Evolutionary conservation across 2,888 invertebrate species (phyloP).

Genomic region (Bellardia bayeri): DNA sequence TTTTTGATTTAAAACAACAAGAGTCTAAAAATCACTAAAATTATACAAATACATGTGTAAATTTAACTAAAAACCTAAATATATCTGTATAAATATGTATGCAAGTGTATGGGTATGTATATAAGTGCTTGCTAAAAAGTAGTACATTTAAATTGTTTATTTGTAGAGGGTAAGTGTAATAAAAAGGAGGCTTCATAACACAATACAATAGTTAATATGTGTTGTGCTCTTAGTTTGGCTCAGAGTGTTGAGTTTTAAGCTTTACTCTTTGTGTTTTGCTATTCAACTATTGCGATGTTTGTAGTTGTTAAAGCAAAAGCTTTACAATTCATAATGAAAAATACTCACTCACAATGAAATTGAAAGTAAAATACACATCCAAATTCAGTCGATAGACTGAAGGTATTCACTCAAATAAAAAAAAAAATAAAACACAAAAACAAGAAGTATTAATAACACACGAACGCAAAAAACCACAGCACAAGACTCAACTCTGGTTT

Average conservation of each 20-base stretch:
- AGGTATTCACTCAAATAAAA: slow-evolving; percentile 46
- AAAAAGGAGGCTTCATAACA: slow-evolving; percentile 64
- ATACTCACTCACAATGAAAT: slow-evolving; percentile 64
- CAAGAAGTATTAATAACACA: slow-evolving; percentile 21
- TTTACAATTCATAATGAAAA: not conserved
- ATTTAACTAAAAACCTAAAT: slow-evolving; percentile 4
- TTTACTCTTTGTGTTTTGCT: slow-evolving; percentile 27
- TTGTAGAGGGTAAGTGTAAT: slow-evolving; percentile 62
- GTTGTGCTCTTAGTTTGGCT: not conserved
- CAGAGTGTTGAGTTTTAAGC: slow-evolving; percentile 4
- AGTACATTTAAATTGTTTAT: not conserved
- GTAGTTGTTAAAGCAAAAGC: slow-evolving; percentile 35
- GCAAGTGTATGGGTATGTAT: slow-evolving; percentile 2
- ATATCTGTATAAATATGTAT: not conserved
- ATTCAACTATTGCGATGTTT: slow-evolving; percentile 14
- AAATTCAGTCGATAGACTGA: not conserved
- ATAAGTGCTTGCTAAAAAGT: not conserved
- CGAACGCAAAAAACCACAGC: not conserved
- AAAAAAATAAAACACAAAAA: not conserved
- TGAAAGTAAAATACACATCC: slow-evolving; percentile 56
- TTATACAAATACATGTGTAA: slow-evolving; percentile 14
- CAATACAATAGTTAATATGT: not conserved
- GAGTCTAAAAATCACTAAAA: slow-evolving; percentile 41
- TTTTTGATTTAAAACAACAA: slow-evolving; percentile 47
- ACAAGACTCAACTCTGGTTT: slow-evolving; percentile 64